Evolutionary conservation across 2,797 vertebrate genomes (phyloP).

Genomic region (Enteromius treurensis): DNA sequence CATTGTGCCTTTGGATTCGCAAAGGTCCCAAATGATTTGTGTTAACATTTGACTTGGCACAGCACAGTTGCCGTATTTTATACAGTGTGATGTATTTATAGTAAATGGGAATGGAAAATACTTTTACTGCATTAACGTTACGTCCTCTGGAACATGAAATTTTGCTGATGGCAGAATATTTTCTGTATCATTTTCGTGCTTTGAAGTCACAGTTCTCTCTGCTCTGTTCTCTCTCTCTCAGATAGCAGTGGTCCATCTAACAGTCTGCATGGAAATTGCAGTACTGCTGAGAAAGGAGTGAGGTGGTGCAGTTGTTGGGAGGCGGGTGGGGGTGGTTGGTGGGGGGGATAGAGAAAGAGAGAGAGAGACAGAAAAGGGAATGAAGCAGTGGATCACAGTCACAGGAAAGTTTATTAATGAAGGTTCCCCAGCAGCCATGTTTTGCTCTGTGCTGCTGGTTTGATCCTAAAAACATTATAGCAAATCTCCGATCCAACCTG

Average conservation of each 20-base stretch:
- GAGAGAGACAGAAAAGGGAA: slow-evolving; percentile 7
- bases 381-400: slow-evolving; percentile 30
- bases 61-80: not conserved
- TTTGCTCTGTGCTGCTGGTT: slow-evolving; percentile 19
- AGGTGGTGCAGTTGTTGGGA: slow-evolving; percentile 10
- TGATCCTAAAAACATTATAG: slow-evolving; percentile 10
- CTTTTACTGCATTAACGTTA: slow-evolving; percentile 6
- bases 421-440: slow-evolving; percentile 24
- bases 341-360: not conserved
- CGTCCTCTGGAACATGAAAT: not conserved
- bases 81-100: slow-evolving; percentile 25
- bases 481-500: not conserved
- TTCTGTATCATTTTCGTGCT: not conserved
- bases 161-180: slow-evolving; percentile 7
- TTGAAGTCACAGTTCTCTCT: slow-evolving; percentile 29
- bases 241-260: slow-evolving; percentile 9
- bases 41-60: slow-evolving; percentile 15
- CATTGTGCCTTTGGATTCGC: slow-evolving; percentile 22
- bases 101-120: slow-evolving; percentile 24
- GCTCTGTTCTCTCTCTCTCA: slow-evolving; percentile 6
- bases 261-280: slow-evolving; percentile 29
- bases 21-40: slow-evolving; percentile 25
- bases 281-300: slow-evolving; percentile 35
- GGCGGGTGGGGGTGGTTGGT: slow-evolving; percentile 4
- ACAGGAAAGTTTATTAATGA: slow-evolving; percentile 21